Conservation (phyloP, 1,140 invertebrate species). For the Homarus americanus region DNA sequence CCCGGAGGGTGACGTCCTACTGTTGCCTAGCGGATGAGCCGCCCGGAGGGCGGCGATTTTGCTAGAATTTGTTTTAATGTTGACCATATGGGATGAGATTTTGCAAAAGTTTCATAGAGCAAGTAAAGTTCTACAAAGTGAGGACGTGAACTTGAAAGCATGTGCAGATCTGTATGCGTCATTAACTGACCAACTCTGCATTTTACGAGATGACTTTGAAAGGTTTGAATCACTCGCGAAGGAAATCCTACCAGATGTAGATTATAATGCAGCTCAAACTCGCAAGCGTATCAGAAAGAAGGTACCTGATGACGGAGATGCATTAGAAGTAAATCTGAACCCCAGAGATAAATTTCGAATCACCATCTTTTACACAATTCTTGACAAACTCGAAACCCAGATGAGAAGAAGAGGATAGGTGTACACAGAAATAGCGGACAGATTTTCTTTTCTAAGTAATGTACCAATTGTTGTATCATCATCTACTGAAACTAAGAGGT, state of each 20-base stretch:
- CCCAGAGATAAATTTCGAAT: not conserved
- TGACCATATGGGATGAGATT: conserved; percentile 48
- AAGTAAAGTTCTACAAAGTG: not conserved
- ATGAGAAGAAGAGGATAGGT: too few relatives aligned
- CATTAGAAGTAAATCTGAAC: not conserved
- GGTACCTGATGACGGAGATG: not conserved
- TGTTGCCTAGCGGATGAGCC: too few relatives aligned
- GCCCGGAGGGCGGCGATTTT: conserved; percentile 8
- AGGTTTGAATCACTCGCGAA: not conserved
- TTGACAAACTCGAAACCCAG: too few relatives aligned
- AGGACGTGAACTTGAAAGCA: not conserved
- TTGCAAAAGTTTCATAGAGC: not conserved
- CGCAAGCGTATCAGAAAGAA: not conserved
- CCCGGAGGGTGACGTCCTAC: too few relatives aligned
- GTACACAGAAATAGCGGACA: too few relatives aligned
- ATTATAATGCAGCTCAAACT: not conserved
- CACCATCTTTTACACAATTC: not conserved
- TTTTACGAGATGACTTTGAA: not conserved
- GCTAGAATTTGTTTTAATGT: conserved; percentile 74
- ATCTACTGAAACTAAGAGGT: too few relatives aligned
- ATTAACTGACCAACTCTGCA: not conserved
- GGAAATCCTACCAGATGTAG: conserved; percentile 54
- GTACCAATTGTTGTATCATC: not conserved
- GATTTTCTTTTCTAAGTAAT: not conserved
- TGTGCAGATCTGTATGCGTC: not conserved